These are phyloP conservation scores for Phoenicopterus ruber DNA, from an alignment of 2,113 vertebrate species.

Conservation along the genomic window DNA sequence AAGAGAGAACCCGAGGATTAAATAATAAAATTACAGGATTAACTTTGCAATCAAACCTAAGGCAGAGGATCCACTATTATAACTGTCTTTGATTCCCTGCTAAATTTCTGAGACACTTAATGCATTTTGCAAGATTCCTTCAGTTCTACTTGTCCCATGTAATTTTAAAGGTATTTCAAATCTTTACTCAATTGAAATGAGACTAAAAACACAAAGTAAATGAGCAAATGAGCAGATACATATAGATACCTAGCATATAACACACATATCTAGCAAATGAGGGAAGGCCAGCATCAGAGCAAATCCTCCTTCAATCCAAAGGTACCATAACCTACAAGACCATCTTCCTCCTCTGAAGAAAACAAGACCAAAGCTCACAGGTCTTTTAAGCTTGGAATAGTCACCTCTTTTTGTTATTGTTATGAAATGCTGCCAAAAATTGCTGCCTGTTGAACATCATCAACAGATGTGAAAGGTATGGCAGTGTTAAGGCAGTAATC, in stretches of 20 bases:
- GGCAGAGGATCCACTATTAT: not conserved
- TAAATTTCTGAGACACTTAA: not conserved
- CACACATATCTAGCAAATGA: not conserved
- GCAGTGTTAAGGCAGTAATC: not conserved
- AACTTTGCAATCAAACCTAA: not conserved
- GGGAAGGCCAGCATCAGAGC: not conserved
- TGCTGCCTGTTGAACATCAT: not conserved
- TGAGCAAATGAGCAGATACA: not conserved
- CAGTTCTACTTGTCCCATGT: not conserved
- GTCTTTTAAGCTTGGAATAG: not conserved
- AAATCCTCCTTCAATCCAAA: not conserved
- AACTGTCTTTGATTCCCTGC: not conserved
- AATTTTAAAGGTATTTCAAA: not conserved
- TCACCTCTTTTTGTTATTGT: not conserved
- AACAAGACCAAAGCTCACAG: fast-evolving
- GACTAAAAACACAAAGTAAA: not conserved
- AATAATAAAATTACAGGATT: not conserved
- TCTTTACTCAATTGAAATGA: not conserved
- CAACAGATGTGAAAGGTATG: not conserved
- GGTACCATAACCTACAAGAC: not conserved
- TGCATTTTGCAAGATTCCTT: not conserved
- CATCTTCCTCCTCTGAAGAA: not conserved
- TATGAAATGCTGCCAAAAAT: not conserved
- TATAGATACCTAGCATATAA: not conserved
- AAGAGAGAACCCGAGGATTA: not conserved